Evolutionary conservation across 2,113 vertebrate species (phyloP).

Genomic region (Melospiza georgiana): DNA sequence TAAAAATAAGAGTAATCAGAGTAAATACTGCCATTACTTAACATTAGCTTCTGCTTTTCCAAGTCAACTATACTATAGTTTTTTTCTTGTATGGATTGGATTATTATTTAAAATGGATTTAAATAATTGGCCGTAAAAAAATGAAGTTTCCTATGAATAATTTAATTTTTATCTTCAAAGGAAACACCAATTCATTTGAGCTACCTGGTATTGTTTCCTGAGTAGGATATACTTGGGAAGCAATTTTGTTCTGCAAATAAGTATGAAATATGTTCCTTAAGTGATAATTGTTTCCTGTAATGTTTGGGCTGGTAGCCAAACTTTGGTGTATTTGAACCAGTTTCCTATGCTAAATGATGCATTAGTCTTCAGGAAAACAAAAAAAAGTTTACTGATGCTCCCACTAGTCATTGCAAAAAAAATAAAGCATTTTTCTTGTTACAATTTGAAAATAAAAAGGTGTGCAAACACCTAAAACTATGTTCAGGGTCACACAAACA

Average conservation of each 20-base stretch:
- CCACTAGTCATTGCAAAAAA: not conserved
- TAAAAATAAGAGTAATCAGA: conserved; percentile 37
- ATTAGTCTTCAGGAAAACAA: not conserved
- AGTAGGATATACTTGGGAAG: not conserved
- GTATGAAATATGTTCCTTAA: not conserved
- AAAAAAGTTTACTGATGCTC: not conserved
- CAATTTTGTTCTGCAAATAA: not conserved
- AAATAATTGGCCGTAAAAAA: not conserved
- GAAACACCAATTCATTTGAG: not conserved
- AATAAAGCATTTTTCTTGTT: not conserved
- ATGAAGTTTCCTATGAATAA: not conserved
- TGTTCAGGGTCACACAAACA: not conserved
- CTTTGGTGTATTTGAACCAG: not conserved
- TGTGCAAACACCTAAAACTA: not conserved
- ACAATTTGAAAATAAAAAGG: not conserved
- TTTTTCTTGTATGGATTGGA: not conserved
- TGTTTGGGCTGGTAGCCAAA: not conserved
- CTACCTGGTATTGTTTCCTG: not conserved
- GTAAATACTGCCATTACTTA: not conserved
- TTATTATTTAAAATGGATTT: not conserved
- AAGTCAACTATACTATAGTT: not conserved
- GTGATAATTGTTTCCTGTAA: not conserved
- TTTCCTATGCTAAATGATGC: not conserved
- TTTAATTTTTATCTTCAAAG: conserved; percentile 20
- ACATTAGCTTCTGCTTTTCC: not conserved